Percentiles rank a stretch among this genome's conserved stretches.
These are phyloP conservation scores for Nannoperca australis DNA, from an alignment of 2,797 vertebrate genomes.

Conservation along the genomic window DNA sequence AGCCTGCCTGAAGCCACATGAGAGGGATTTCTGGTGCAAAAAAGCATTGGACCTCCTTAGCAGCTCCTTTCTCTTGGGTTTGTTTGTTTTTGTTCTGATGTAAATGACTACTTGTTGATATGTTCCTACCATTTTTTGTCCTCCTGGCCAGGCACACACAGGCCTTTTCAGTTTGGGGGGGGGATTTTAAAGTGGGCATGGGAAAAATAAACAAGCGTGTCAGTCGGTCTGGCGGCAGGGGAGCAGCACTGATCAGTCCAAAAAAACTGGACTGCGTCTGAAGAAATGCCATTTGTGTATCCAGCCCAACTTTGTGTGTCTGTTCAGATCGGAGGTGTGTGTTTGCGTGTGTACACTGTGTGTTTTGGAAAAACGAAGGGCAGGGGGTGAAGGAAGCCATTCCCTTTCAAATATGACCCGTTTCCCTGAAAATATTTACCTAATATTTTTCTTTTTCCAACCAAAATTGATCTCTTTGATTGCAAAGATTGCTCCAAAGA, in stretches of 20 bases:
- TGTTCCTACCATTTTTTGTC: constrained; percentile 77
- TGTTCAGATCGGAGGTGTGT: constrained; percentile 30
- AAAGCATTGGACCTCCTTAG: constrained; percentile 78
- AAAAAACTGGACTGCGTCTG: constrained; percentile 55
- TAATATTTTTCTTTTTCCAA: constrained; percentile 80
- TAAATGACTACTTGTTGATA: constrained; percentile 84
- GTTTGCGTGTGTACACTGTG: constrained; percentile 46
- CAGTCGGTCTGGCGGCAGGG: constrained; percentile 54
- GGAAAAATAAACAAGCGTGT: constrained; percentile 81
- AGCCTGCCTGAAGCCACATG: constrained; percentile 86
- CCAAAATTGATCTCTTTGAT: constrained; percentile 79
- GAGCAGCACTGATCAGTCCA: constrained; percentile 50
- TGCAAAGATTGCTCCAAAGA: constrained; percentile 82
- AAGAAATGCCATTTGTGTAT: constrained; percentile 65
- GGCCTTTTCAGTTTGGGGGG: constrained; percentile 63
- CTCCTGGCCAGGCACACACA: constrained; percentile 63
- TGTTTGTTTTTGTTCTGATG: constrained; percentile 85
- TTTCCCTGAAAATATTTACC: constrained; percentile 85
- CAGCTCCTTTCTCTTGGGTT: constrained; percentile 69
- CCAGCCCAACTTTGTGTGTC: constrained; percentile 21
- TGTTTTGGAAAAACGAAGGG: constrained; percentile 53
- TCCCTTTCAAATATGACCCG: constrained; percentile 80
- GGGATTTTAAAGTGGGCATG: constrained; percentile 76
- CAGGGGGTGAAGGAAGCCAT: constrained; percentile 61
- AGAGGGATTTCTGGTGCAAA: constrained; percentile 84